Conservation (phyloP, 2,797 vertebrate species). For the Sebastiscus albofasciatus region DNA sequence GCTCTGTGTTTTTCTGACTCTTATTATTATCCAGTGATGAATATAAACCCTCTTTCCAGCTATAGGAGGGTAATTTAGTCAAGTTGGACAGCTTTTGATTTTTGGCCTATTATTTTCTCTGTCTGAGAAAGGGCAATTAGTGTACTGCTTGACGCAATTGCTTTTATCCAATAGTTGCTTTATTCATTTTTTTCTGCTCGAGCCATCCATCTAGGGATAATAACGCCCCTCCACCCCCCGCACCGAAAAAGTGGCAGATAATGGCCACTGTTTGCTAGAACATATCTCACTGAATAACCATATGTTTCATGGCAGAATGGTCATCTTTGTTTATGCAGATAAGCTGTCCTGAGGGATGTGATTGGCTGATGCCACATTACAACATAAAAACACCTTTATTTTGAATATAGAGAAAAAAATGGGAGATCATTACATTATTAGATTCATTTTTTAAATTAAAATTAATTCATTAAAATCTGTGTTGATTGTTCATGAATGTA, state of each 20-base stretch:
- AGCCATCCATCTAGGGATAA: constrained; percentile 18
- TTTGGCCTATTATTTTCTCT: constrained; percentile 42
- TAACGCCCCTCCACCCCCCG: neutral
- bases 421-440: neutral
- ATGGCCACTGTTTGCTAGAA: constrained; percentile 12
- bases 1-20: constrained; percentile 26
- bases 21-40: constrained; percentile 38
- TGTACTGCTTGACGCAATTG: constrained; percentile 37
- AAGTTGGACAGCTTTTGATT: constrained; percentile 34
- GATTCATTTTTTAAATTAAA: too few relatives aligned
- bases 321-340: neutral
- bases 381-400: neutral
- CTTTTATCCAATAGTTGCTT: constrained; percentile 37
- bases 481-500: neutral
- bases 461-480: neutral
- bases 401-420: neutral
- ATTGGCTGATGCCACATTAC: neutral
- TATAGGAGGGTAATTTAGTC: constrained; percentile 48
- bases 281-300: neutral
- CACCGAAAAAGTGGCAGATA: neutral
- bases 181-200: constrained; percentile 19
- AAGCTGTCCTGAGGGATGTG: neutral
- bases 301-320: constrained; percentile 9
- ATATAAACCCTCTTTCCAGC: constrained; percentile 20
- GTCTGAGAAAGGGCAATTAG: constrained; percentile 52